Evolutionary conservation across 2,113 vertebrate genomes (phyloP).

Genomic region (Rousettus leschenaultii): DNA sequence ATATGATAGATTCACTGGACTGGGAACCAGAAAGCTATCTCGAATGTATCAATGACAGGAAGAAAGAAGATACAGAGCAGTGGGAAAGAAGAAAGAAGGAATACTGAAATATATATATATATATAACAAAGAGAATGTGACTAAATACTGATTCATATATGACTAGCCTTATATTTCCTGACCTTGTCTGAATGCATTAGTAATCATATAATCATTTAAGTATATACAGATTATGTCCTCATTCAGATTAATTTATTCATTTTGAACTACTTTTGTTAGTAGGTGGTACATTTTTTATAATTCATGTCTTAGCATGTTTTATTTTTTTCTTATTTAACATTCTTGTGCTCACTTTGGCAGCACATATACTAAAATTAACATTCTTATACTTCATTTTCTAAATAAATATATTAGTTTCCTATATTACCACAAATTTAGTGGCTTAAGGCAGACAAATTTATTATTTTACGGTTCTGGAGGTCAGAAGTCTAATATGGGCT

Average conservation of each 20-base stretch:
- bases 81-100: neutral
- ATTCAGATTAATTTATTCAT: neutral
- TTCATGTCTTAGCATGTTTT: neutral
- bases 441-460: neutral
- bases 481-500: neutral
- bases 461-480: neutral
- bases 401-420: neutral
- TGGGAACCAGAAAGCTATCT: neutral
- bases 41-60: neutral
- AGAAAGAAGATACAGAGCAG: neutral
- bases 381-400: neutral
- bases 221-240: neutral
- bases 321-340: neutral
- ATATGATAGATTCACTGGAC: neutral
- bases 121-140: neutral
- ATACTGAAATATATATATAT: neutral
- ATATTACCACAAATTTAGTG: neutral
- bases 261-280: neutral
- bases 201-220: neutral
- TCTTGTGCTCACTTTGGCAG: neutral
- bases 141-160: neutral
- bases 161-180: neutral
- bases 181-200: neutral
- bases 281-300: neutral
- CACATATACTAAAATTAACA: neutral